These are phyloP conservation scores for Cheilosia scutellata DNA, from an alignment of 2,888 invertebrate genomes.

Conservation along the genomic window DNA sequence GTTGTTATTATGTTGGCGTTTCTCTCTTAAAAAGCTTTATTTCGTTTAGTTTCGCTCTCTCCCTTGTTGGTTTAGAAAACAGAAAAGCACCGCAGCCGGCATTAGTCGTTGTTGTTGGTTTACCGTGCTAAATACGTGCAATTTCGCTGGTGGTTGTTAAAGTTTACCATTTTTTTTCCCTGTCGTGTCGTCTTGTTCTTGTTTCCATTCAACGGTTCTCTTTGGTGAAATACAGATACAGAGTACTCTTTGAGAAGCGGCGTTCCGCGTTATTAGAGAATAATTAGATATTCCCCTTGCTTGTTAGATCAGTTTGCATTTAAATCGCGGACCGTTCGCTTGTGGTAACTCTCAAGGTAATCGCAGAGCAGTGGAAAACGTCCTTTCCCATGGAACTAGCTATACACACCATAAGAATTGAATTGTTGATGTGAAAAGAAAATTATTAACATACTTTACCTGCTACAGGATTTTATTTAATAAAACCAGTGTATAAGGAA, in stretches of 20 bases:
- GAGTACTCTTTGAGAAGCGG: constrained; percentile 20
- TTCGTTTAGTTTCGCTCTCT: no score
- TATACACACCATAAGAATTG: constrained; percentile 36
- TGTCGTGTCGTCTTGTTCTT: neutral
- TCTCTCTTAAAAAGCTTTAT: no score
- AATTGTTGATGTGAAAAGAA: constrained; percentile 44
- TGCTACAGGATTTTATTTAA: neutral
- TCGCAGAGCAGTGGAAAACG: neutral
- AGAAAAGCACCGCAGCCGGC: neutral
- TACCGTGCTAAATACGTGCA: no score
- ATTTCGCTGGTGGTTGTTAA: no score
- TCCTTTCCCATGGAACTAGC: constrained; percentile 60
- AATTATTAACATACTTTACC: neutral
- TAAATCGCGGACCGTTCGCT: constrained; percentile 77
- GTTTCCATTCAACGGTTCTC: neutral
- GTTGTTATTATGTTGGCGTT: no score
- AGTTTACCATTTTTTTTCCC: neutral
- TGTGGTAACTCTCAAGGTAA: neutral
- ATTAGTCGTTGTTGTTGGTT: no score
- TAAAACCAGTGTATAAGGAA: constrained; percentile 21
- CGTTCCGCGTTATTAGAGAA: constrained; percentile 58
- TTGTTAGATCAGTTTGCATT: constrained; percentile 78
- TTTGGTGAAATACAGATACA: neutral
- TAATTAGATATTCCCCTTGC: constrained; percentile 59
- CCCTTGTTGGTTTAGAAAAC: neutral